Conservation (phyloP, 1,140 invertebrate genomes). For the Heliothis virescens region DNA sequence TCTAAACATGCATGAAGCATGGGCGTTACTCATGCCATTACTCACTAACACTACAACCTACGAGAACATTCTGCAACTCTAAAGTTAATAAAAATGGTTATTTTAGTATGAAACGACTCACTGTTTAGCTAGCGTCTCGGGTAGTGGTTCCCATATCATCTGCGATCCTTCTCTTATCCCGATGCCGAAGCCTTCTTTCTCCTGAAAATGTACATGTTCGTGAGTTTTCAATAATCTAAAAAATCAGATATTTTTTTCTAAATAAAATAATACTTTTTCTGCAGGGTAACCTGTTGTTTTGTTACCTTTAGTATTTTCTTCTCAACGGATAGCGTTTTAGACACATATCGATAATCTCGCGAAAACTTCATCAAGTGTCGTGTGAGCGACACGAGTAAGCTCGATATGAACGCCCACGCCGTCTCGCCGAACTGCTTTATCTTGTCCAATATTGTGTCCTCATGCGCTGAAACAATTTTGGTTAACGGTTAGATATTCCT, state of each 20-base stretch:
- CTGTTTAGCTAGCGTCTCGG: constrained; percentile 84
- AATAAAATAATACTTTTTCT: too few relatives aligned
- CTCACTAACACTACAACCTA: background rate
- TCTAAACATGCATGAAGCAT: constrained; percentile 38
- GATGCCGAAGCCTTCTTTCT: constrained; percentile 89
- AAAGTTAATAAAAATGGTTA: background rate
- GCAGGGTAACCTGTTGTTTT: background rate
- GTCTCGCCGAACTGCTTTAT: constrained; percentile 67
- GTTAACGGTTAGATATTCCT: too few relatives aligned
- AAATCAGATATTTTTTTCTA: too few relatives aligned
- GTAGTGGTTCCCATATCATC: constrained; percentile 91
- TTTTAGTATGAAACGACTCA: constrained; percentile 77
- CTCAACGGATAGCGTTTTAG: constrained; percentile 91
- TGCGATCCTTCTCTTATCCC: constrained; percentile 89
- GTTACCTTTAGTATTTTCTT: constrained; percentile 94
- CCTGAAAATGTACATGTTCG: constrained; percentile 81
- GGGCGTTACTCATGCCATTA: constrained; percentile 8
- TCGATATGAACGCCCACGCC: constrained; percentile 90
- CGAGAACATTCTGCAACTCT: background rate
- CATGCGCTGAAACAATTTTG: constrained; percentile 48
- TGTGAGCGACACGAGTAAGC: constrained; percentile 95
- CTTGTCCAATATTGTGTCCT: constrained; percentile 75
- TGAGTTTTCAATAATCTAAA: too few relatives aligned
- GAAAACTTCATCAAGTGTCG: constrained; percentile 95
- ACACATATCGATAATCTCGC: constrained; percentile 97